phyloP scores from a whole-genome alignment of 2,888 invertebrate species.

The Cheilosia vernalis region DNA sequence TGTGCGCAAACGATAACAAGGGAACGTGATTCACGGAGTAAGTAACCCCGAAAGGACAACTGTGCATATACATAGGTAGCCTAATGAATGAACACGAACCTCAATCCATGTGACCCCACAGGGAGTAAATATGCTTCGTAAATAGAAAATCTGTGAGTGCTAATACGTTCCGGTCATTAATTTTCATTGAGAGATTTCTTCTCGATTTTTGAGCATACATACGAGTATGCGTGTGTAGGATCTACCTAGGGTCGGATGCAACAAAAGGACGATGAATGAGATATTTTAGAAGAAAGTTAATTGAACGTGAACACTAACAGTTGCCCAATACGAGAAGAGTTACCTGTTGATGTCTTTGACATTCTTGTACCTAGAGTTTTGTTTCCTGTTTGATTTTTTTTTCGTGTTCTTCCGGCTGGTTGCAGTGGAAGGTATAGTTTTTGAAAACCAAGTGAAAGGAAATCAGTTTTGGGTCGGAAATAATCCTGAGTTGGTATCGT shows the following conservation, averaged over 20 bases:
- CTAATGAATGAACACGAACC: conserved; percentile 61
- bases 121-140: conserved; percentile 52
- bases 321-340: conserved; percentile 39
- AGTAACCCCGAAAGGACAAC: conserved; percentile 28
- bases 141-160: conserved; percentile 63
- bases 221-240: not conserved
- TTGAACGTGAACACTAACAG: conserved; percentile 51
- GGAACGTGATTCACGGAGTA: conserved; percentile 63
- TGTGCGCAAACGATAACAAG: conserved; percentile 77
- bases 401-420: conserved; percentile 33
- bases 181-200: conserved; percentile 60
- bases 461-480: too few species aligned
- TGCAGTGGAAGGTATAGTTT: not conserved
- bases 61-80: conserved; percentile 41
- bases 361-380: not conserved
- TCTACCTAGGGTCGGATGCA: conserved; percentile 34
- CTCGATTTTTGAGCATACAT: conserved; percentile 9
- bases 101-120: conserved; percentile 67
- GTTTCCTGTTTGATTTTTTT: conserved; percentile 17
- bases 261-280: conserved; percentile 11
- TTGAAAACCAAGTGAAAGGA: too few species aligned
- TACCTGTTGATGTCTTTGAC: conserved; percentile 56
- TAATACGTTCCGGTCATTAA: conserved; percentile 71
- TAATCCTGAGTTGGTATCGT: too few species aligned
- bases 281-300: conserved; percentile 51